Conservation (phyloP, 2,113 vertebrate species). For the Paralichthys olivaceus region DNA sequence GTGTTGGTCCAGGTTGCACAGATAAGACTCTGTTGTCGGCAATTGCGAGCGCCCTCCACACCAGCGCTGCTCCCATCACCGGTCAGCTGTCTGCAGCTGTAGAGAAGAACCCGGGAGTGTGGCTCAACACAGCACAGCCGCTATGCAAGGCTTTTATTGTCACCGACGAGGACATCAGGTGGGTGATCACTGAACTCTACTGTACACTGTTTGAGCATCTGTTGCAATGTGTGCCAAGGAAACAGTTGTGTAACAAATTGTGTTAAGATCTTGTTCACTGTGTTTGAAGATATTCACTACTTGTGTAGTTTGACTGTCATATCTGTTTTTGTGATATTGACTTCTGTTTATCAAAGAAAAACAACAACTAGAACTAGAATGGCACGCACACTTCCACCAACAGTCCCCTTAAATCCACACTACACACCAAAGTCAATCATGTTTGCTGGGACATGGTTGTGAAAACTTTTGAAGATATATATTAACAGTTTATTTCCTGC, state of each 20-base stretch:
- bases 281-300: background rate
- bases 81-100: constrained; percentile 96
- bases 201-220: background rate
- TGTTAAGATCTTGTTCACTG: background rate
- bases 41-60: constrained; percentile 96
- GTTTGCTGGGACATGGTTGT: too few species aligned
- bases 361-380: too few species aligned
- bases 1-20: constrained; percentile 95
- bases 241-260: background rate
- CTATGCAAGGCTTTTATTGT: constrained; percentile 99
- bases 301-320: background rate
- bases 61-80: constrained; percentile 95
- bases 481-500: too few species aligned
- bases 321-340: background rate
- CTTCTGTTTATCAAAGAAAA: background rate
- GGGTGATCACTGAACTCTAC: background rate
- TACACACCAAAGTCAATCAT: too few species aligned
- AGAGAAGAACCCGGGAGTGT: constrained; percentile 98
- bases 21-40: constrained; percentile 97
- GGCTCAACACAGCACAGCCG: constrained; percentile 96
- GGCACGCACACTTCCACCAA: too few species aligned
- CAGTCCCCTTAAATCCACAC: too few species aligned
- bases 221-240: too few species aligned
- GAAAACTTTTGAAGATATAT: too few species aligned
- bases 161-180: constrained; percentile 99